These are phyloP conservation scores for Bellardia pandia DNA, from an alignment of 2,888 invertebrate species.

Conservation along the genomic window DNA sequence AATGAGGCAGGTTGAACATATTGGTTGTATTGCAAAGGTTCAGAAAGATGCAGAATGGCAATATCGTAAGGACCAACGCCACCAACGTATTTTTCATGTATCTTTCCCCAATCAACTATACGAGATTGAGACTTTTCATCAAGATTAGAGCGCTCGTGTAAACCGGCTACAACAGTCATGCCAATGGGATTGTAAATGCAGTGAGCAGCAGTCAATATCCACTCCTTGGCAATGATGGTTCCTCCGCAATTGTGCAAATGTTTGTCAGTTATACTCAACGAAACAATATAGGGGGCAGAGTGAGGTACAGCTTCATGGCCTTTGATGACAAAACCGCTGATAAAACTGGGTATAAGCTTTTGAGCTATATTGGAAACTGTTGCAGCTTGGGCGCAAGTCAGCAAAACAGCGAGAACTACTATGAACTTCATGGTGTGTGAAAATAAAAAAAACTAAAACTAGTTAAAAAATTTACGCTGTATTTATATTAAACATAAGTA, in stretches of 20 bases:
- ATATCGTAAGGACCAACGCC: conserved; percentile 85
- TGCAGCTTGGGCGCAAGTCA: conserved; percentile 77
- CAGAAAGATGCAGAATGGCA: conserved; percentile 84
- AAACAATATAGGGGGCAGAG: conserved; percentile 81
- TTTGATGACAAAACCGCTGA: conserved; percentile 80
- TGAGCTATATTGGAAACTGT: conserved; percentile 71
- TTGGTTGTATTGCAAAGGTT: conserved; percentile 79
- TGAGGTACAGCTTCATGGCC: conserved; percentile 79
- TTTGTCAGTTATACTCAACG: conserved; percentile 77
- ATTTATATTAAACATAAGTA: neutral
- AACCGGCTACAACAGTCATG: conserved; percentile 83
- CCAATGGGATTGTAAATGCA: conserved; percentile 79
- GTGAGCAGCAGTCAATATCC: conserved; percentile 84
- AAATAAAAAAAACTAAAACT: conserved; percentile 20
- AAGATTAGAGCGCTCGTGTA: conserved; percentile 79
- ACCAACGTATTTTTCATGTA: conserved; percentile 81
- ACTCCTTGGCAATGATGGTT: conserved; percentile 82
- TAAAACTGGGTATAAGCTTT: conserved; percentile 78
- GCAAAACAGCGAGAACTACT: conserved; percentile 76
- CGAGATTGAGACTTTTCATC: conserved; percentile 78
- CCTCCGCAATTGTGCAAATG: conserved; percentile 84
- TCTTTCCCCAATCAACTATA: conserved; percentile 77
- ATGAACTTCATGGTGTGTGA: conserved; percentile 78
- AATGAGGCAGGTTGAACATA: conserved; percentile 81
- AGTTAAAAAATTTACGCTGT: neutral